phyloP scores from a whole-genome alignment of 2,113 vertebrate genomes.

The Hypocryptadius cinnamomeus region DNA sequence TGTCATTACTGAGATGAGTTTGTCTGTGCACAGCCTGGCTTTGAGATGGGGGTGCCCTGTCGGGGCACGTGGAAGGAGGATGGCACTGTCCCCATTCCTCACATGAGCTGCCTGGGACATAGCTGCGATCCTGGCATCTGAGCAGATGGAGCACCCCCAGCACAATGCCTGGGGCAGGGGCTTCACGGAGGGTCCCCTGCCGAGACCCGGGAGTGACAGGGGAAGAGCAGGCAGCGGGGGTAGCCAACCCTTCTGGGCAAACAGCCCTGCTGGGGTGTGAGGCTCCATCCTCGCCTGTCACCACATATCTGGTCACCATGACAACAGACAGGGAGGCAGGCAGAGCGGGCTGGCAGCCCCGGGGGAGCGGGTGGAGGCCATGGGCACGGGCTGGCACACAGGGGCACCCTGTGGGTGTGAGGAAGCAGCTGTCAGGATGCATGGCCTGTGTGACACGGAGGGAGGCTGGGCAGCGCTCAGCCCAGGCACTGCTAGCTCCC shows the following conservation, averaged over 20 bases:
- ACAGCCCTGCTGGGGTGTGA: neutral
- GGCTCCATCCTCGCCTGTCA: neutral
- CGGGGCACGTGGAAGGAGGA: neutral
- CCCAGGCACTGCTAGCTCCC: neutral
- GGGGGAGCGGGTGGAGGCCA: neutral
- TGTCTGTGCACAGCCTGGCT: neutral
- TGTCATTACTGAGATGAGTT: neutral
- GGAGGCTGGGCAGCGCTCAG: neutral
- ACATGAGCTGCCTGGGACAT: neutral
- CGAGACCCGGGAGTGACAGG: neutral
- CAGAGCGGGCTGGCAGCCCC: neutral
- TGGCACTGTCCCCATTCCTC: neutral
- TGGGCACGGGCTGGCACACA: neutral
- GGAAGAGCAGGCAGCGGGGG: neutral
- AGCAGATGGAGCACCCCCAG: neutral
- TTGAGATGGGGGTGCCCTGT: neutral
- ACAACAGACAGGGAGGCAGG: slow-evolving; percentile 20
- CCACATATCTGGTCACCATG: slow-evolving; percentile 19
- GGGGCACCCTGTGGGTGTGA: neutral
- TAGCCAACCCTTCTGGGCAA: neutral
- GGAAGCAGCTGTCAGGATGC: neutral
- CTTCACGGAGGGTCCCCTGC: neutral
- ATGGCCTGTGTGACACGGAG: fast-evolving
- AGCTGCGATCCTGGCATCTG: neutral
- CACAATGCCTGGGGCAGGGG: neutral